A percentile compares a stretch with the other conserved stretches of the same genome.
Conservation (phyloP, 2,888 invertebrate genomes). For the Scaeva pyrastri region DNA sequence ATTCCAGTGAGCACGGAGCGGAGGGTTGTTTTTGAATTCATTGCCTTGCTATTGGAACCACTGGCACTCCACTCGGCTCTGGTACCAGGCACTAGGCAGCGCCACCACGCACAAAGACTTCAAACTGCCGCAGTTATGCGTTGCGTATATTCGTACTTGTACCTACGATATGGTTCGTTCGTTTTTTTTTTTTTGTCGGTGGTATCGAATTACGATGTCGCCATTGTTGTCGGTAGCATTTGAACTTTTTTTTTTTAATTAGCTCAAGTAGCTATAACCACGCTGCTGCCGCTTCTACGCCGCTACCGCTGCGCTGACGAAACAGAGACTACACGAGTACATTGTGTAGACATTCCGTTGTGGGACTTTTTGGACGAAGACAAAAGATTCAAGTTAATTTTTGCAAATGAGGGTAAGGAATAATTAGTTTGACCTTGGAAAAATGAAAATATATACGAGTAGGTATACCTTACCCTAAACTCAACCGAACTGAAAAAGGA, state of each 20-base stretch:
- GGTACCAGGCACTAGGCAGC: conserved; percentile 28
- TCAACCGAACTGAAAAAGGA: conserved; percentile 7
- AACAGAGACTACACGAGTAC: neutral
- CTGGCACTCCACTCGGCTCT: too few species aligned
- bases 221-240: conserved; percentile 63
- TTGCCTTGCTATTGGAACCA: conserved; percentile 3
- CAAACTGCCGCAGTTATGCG: conserved; percentile 53
- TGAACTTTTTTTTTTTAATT: conserved; percentile 62
- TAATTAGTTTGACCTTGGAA: conserved; percentile 71
- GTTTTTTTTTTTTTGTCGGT: conserved; percentile 25
- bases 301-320: too few species aligned
- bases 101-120: conserved; percentile 61
- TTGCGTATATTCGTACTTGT: conserved; percentile 35
- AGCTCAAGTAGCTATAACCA: conserved; percentile 63
- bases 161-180: neutral
- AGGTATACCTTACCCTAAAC: too few species aligned
- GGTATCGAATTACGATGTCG: conserved; percentile 69
- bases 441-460: conserved; percentile 21
- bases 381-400: conserved; percentile 72
- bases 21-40: conserved; percentile 3
- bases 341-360: conserved; percentile 39
- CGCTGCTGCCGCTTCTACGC: conserved; percentile 20
- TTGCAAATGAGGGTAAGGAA: conserved; percentile 69
- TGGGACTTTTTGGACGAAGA: conserved; percentile 52
- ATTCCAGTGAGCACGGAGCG: neutral